Evolutionary conservation across 2,888 invertebrate species (phyloP).

Genomic region (Hedya salicella): DNA sequence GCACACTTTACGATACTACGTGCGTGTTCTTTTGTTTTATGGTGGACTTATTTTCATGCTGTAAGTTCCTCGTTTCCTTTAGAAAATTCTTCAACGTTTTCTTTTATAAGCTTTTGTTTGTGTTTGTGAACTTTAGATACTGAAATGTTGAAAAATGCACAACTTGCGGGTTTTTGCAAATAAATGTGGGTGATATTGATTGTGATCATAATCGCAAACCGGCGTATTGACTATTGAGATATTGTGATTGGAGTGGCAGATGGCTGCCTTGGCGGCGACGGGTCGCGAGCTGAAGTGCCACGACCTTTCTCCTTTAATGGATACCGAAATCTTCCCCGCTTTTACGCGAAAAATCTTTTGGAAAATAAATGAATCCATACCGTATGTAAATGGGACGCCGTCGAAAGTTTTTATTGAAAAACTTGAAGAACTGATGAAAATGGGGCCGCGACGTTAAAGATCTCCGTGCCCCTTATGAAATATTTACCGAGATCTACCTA

Average conservation of each 20-base stretch:
- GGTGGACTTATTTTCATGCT: conserved; percentile 57
- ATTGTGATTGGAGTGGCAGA: conserved; percentile 71
- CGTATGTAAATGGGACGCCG: conserved; percentile 82
- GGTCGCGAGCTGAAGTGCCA: conserved; percentile 59
- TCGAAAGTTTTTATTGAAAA: conserved; percentile 84
- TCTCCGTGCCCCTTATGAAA: conserved; percentile 59
- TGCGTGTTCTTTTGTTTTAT: conserved; percentile 72
- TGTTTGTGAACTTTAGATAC: not conserved
- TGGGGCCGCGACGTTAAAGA: conserved; percentile 77
- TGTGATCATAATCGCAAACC: conserved; percentile 2
- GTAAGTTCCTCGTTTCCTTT: conserved; percentile 26
- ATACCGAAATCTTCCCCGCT: conserved; percentile 74
- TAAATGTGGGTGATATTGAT: not conserved
- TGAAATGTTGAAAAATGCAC: not conserved
- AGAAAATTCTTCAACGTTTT: conserved; percentile 19
- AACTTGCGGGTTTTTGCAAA: not conserved
- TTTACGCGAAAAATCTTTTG: conserved; percentile 78
- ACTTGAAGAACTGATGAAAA: conserved; percentile 83
- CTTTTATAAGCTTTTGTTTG: not conserved
- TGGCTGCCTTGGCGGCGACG: conserved; percentile 53
- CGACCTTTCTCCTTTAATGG: conserved; percentile 77
- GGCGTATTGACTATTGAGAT: conserved; percentile 63
- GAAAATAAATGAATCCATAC: conserved; percentile 82
- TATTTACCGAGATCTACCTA: conserved; percentile 43
- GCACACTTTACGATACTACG: conserved; percentile 65